These are phyloP conservation scores for Eufriesea mexicana DNA, from an alignment of 1,140 invertebrate species.

Conservation along the genomic window DNA sequence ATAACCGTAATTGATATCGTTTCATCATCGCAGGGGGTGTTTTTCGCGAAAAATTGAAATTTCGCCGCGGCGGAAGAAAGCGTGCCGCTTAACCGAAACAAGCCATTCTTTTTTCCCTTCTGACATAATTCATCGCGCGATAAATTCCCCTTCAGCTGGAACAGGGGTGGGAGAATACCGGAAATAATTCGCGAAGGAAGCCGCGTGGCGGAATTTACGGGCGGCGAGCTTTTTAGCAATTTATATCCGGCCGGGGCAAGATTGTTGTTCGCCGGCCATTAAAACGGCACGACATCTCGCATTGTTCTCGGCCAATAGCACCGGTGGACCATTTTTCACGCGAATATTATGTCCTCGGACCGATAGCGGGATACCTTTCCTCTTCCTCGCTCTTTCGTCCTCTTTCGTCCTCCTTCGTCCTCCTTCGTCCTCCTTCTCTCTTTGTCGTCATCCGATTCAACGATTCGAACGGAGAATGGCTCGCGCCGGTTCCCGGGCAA, in stretches of 20 bases:
- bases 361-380: slow-evolving; percentile 40
- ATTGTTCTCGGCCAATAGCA: slow-evolving; percentile 45
- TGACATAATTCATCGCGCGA: slow-evolving; percentile 1
- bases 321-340: slow-evolving; percentile 43
- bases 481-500: slow-evolving; percentile 49
- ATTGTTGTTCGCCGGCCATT: slow-evolving; percentile 24
- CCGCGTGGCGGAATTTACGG: slow-evolving; percentile 6
- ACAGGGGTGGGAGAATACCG: not conserved
- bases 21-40: not conserved
- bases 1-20: not conserved
- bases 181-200: slow-evolving; percentile 30
- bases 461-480: slow-evolving; percentile 39
- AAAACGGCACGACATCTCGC: slow-evolving; percentile 18
- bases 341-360: slow-evolving; percentile 49
- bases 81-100: not conserved
- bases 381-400: slow-evolving; percentile 3
- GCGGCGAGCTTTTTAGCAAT: slow-evolving; percentile 18
- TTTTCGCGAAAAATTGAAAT: not conserved
- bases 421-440: not conserved
- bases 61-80: not conserved
- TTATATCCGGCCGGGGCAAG: slow-evolving; percentile 16
- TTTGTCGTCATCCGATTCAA: not conserved
- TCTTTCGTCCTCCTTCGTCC: not conserved
- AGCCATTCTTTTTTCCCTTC: not conserved
- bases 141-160: not conserved